Evolutionary conservation across 1,140 invertebrate genomes (phyloP).

Genomic region (Brachionus rotundiformis): DNA sequence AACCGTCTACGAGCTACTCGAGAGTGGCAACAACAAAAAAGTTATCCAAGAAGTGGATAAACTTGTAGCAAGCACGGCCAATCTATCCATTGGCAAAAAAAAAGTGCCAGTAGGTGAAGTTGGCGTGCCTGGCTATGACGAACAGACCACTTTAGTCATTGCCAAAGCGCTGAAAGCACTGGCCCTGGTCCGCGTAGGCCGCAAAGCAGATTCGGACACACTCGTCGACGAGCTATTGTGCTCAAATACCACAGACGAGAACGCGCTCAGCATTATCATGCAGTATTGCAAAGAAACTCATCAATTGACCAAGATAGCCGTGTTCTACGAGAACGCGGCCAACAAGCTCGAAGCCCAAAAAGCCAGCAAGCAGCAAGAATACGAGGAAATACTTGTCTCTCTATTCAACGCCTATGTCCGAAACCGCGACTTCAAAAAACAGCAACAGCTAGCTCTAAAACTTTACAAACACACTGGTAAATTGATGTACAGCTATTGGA

Average conservation of each 20-base stretch:
- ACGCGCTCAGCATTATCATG: slow-evolving; percentile 34
- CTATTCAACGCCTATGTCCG: slow-evolving; percentile 39
- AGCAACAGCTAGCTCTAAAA: slow-evolving; percentile 33
- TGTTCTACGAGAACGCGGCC: slow-evolving; percentile 22
- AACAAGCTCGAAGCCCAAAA: neutral
- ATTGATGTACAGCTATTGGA: slow-evolving; percentile 37
- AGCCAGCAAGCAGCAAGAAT: neutral
- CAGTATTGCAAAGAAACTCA: slow-evolving; percentile 48
- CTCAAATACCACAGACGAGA: slow-evolving; percentile 20
- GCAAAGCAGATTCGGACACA: neutral
- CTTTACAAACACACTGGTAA: slow-evolving; percentile 41
- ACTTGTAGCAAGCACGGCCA: neutral
- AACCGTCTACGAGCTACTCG: slow-evolving; percentile 40
- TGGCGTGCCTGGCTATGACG: neutral
- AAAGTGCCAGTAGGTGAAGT: neutral
- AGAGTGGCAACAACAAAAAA: slow-evolving; percentile 41
- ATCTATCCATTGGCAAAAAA: neutral
- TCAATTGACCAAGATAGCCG: slow-evolving; percentile 9
- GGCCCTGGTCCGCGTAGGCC: neutral
- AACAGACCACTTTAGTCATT: slow-evolving; percentile 25
- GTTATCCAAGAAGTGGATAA: slow-evolving; percentile 51
- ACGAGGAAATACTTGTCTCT: slow-evolving; percentile 20
- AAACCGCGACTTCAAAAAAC: slow-evolving; percentile 45
- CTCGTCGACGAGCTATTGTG: neutral
- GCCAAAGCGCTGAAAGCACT: slow-evolving; percentile 17